A percentile compares a stretch with the other conserved stretches of the same genome.
Conservation (phyloP, 2,113 vertebrate genomes). For the Malurus cyaneus region DNA sequence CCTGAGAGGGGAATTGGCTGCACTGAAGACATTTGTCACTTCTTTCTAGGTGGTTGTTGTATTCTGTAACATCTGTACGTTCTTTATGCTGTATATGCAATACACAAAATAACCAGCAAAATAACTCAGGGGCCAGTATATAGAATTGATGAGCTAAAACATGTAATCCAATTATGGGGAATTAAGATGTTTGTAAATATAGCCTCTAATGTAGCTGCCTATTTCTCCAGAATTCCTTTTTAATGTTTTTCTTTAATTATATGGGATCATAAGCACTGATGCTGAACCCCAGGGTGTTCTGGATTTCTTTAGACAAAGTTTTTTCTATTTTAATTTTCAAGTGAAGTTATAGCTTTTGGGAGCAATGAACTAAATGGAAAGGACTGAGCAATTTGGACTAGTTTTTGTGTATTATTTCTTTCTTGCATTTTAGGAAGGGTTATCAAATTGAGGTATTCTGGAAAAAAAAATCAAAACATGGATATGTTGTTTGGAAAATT, state of each 20-base stretch:
- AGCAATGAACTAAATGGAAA: not conserved
- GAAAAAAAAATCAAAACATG: not conserved
- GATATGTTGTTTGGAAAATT: not conserved
- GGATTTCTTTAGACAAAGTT: not conserved
- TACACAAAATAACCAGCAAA: not conserved
- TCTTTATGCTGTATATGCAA: not conserved
- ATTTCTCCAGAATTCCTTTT: not conserved
- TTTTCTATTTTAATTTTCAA: not conserved
- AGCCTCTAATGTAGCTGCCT: not conserved
- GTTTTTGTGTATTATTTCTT: not conserved
- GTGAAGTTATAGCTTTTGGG: not conserved
- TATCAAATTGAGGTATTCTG: not conserved
- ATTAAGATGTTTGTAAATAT: not conserved
- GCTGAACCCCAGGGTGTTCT: not conserved
- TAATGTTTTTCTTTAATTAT: not conserved
- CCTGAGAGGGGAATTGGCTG: not conserved
- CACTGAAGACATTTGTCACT: not conserved
- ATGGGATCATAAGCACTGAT: not conserved
- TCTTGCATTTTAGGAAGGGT: not conserved
- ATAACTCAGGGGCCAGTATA: not conserved
- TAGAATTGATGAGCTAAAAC: not conserved
- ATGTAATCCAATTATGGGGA: accelerated
- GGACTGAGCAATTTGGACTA: accelerated
- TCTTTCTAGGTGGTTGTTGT: not conserved
- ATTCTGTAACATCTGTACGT: not conserved